Conservation (phyloP, 2,113 vertebrate genomes). For the Salvator merianae region DNA sequence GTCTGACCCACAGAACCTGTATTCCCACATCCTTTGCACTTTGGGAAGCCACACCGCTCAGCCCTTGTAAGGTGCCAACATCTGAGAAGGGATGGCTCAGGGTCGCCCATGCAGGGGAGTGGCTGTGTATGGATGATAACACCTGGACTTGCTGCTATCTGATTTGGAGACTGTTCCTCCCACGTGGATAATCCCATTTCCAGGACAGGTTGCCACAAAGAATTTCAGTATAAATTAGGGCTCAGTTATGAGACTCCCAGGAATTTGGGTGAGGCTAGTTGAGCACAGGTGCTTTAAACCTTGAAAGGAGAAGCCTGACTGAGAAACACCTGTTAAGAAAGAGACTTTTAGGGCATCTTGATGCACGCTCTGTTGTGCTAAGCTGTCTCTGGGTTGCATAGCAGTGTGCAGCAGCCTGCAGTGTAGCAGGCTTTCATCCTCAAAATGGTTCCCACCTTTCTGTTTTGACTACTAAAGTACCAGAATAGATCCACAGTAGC, state of each 20-base stretch:
- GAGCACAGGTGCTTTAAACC: not conserved
- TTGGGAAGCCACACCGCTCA: not conserved
- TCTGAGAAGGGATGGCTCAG: not conserved
- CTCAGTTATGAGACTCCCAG: not conserved
- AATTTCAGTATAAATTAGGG: not conserved
- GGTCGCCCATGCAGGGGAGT: not conserved
- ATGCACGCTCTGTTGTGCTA: not conserved
- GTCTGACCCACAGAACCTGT: conserved; percentile 3
- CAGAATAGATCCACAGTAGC: too few relatives aligned
- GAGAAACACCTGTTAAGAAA: not conserved
- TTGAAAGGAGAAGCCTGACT: not conserved
- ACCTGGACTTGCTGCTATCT: not conserved
- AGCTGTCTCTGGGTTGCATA: not conserved
- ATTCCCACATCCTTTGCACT: not conserved
- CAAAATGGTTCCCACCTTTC: not conserved
- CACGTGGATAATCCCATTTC: not conserved
- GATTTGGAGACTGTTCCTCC: not conserved
- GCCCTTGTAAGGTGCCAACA: too few relatives aligned
- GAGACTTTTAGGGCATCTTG: not conserved
- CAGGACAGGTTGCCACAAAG: not conserved
- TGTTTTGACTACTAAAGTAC: too few relatives aligned
- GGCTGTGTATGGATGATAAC: not conserved
- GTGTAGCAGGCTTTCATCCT: not conserved
- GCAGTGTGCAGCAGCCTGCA: not conserved
- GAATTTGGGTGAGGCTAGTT: not conserved